Conservation (phyloP, 2,888 invertebrate genomes). For the Orthosia gracilis region DNA sequence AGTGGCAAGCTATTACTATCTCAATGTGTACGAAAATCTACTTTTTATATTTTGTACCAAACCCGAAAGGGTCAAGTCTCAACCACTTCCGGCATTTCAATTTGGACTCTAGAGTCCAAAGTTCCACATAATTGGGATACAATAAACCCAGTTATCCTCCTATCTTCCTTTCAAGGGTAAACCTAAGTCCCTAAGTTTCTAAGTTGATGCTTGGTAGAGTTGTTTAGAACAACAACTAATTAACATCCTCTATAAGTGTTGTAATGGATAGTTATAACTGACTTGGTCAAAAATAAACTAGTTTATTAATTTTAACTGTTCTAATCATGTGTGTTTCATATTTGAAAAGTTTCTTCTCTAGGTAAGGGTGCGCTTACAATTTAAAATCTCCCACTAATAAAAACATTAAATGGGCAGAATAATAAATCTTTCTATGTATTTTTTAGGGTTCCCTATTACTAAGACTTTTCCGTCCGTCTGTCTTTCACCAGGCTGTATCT, state of each 20-base stretch:
- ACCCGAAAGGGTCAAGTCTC: conserved; percentile 15
- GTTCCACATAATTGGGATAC: conserved; percentile 41
- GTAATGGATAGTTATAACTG: neutral
- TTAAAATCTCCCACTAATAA: neutral
- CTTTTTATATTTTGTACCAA: conserved; percentile 2
- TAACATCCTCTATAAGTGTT: too few species aligned
- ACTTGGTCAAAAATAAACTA: neutral
- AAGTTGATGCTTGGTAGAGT: conserved; percentile 9
- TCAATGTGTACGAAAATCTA: too few species aligned
- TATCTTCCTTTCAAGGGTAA: conserved; percentile 1
- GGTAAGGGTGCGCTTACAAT: neutral
- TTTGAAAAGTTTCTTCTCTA: neutral
- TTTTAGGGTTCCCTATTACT: too few species aligned
- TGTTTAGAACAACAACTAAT: neutral
- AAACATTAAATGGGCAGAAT: too few species aligned
- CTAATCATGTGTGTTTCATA: neutral
- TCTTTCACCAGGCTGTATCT: too few species aligned
- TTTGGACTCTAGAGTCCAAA: conserved; percentile 33
- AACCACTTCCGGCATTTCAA: conserved; percentile 37
- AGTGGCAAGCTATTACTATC: too few species aligned
- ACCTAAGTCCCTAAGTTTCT: conserved; percentile 15
- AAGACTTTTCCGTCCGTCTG: too few species aligned
- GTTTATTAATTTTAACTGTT: neutral
- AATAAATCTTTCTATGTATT: too few species aligned
- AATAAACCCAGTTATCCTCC: conserved; percentile 27